These are phyloP conservation scores for Ammodytes dubius DNA, from an alignment of 2,113 vertebrate species.

Conservation along the genomic window DNA sequence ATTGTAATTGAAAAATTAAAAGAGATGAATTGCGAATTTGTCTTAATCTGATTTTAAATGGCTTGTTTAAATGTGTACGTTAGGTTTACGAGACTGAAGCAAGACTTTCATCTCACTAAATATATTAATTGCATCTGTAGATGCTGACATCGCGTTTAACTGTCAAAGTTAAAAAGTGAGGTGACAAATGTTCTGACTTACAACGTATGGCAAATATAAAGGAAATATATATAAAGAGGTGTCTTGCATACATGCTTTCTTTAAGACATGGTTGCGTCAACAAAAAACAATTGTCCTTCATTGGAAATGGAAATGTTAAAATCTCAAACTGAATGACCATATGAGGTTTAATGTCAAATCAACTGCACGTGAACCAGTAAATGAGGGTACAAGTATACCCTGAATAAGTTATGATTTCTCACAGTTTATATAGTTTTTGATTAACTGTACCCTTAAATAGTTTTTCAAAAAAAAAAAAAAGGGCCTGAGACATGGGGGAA, in stretches of 20 bases:
- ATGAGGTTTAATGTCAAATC: not conserved
- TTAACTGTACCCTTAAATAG: not conserved
- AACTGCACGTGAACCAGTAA: too few relatives aligned
- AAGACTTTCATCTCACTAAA: constrained; percentile 13
- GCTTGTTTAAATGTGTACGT: constrained; percentile 41
- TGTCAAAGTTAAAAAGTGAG: not conserved
- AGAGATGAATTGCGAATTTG: constrained; percentile 31
- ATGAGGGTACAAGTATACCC: not conserved
- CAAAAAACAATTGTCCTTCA: not conserved
- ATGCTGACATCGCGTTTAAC: constrained; percentile 14
- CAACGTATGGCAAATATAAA: not conserved
- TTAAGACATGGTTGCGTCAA: not conserved
- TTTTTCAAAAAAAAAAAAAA: constrained; percentile 2
- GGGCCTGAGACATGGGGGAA: not conserved
- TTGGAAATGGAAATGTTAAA: not conserved
- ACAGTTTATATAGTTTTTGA: constrained; percentile 19
- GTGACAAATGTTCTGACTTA: constrained; percentile 13
- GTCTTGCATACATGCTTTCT: not conserved
- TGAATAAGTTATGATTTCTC: constrained; percentile 15
- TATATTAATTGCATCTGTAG: constrained; percentile 9
- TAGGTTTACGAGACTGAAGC: constrained; percentile 15
- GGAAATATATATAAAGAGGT: too few relatives aligned
- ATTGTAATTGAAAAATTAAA: constrained; percentile 21
- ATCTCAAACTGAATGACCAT: not conserved
- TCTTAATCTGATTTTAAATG: constrained; percentile 39